phyloP scores from a whole-genome alignment of 2,888 invertebrate genomes.

The Agonopterix alstromeriana region DNA sequence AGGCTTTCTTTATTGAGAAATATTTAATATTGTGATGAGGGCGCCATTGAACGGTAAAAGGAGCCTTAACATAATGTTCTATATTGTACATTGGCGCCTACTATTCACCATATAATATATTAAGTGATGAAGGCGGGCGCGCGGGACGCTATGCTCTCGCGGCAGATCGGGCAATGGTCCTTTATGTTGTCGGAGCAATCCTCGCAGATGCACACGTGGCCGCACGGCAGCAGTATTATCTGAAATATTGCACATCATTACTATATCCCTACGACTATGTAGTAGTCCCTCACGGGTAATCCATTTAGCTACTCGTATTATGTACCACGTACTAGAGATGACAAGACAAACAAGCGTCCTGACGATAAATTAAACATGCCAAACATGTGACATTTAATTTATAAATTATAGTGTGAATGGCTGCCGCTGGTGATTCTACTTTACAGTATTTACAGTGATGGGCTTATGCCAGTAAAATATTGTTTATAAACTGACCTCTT shows the following conservation, averaged over 20 bases:
- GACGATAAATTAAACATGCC: no score
- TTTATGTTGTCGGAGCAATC: slow-evolving; percentile 87
- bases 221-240: slow-evolving; percentile 91
- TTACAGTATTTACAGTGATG: no score
- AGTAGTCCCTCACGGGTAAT: no score
- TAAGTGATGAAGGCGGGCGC: slow-evolving; percentile 87
- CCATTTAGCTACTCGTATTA: no score
- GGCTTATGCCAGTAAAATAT: no score
- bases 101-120: slow-evolving; percentile 9
- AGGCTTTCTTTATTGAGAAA: not conserved
- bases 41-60: no score
- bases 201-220: slow-evolving; percentile 93
- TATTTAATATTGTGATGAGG: not conserved
- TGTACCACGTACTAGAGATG: no score
- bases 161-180: slow-evolving; percentile 87
- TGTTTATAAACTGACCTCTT: slow-evolving; percentile 75
- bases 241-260: slow-evolving; percentile 30
- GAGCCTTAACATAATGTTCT: not conserved
- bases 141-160: slow-evolving; percentile 81
- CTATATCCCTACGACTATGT: no score
- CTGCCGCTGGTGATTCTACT: no score
- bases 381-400: no score
- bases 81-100: not conserved
- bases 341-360: no score
- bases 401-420: no score